Conservation (phyloP, 2,113 vertebrate species). For the Stegastes partitus region DNA sequence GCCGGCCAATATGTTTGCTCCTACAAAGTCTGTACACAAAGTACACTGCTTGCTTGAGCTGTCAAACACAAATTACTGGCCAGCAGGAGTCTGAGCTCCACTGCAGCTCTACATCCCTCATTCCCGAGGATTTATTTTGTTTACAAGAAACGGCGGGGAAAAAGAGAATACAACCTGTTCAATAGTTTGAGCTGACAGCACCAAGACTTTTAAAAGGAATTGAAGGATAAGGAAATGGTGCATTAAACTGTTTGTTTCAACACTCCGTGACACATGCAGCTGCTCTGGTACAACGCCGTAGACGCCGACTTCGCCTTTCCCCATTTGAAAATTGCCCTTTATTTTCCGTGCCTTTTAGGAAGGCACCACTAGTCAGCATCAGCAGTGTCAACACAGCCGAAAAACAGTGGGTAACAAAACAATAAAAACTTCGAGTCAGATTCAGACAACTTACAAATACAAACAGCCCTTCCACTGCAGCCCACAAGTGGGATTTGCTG, state of each 20-base stretch:
- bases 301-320: not conserved
- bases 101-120: constrained; percentile 82
- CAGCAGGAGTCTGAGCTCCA: constrained; percentile 78
- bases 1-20: constrained; percentile 85
- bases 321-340: not conserved
- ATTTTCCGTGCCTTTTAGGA: not conserved
- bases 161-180: constrained; percentile 69
- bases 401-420: constrained; percentile 6
- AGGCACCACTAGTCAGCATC: not conserved
- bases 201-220: constrained; percentile 31
- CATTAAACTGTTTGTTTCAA: constrained; percentile 55
- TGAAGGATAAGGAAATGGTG: constrained; percentile 49
- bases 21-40: constrained; percentile 85
- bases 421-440: not conserved
- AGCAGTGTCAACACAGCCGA: not conserved
- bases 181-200: constrained; percentile 81
- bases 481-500: too few relatives aligned
- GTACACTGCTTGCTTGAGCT: constrained; percentile 85
- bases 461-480: too few relatives aligned
- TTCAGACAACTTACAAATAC: too few relatives aligned
- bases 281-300: not conserved
- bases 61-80: constrained; percentile 89
- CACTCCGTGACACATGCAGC: constrained; percentile 35
- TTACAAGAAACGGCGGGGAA: constrained; percentile 70
- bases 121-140: constrained; percentile 83